Conservation (phyloP, 2,113 vertebrate genomes). For the Tragelaphus strepsiceros region DNA sequence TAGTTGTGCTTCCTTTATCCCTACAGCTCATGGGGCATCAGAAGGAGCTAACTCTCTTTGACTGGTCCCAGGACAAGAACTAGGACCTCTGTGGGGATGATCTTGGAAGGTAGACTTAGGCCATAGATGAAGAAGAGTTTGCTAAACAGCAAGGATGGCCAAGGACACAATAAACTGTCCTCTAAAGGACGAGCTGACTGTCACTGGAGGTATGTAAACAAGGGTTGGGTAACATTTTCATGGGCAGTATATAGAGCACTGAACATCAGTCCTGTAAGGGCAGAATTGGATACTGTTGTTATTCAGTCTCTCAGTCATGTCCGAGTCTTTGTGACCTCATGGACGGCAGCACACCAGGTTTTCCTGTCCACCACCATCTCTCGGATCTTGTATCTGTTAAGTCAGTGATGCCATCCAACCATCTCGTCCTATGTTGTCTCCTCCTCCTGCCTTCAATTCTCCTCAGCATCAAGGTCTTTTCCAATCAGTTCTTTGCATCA, state of each 20-base stretch:
- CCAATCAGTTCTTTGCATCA: background rate
- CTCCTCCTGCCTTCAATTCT: background rate
- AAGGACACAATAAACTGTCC: too few relatives aligned
- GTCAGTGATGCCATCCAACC: background rate
- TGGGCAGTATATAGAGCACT: background rate
- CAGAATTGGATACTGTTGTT: background rate
- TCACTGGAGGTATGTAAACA: background rate
- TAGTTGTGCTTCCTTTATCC: background rate
- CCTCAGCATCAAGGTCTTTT: background rate
- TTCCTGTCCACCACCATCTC: background rate
- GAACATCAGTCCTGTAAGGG: too few relatives aligned
- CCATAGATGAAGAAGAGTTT: too few relatives aligned
- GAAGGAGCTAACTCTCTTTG: background rate
- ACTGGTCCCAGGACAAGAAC: background rate
- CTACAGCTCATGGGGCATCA: background rate
- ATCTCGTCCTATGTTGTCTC: background rate
- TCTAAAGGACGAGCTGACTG: background rate
- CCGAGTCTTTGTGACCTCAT: background rate
- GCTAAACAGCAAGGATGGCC: too few relatives aligned
- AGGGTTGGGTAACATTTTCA: background rate
- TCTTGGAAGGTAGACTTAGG: background rate
- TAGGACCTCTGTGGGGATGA: background rate
- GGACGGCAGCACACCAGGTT: background rate
- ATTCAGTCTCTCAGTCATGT: background rate
- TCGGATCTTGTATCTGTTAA: background rate